Percentiles rank a stretch among this genome's conserved stretches.
Evolutionary conservation across 2,797 vertebrate genomes (phyloP).

Genomic region (Amazona finschi): DNA sequence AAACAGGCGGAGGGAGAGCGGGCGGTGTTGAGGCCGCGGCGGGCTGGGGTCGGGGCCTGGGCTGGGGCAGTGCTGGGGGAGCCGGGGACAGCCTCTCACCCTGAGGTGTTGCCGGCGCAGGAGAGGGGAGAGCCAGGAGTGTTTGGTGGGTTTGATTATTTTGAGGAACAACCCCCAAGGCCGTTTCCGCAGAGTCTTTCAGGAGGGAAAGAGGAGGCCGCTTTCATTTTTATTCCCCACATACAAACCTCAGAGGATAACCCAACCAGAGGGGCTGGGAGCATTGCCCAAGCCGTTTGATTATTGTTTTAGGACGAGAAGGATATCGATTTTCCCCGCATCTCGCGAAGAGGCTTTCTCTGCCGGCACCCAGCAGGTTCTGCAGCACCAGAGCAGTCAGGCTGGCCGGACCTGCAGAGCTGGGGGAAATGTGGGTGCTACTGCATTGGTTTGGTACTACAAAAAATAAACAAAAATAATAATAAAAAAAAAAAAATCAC

Average conservation of each 20-base stretch:
- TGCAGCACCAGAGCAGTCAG: neutral
- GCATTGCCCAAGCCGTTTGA: neutral
- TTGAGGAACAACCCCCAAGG: neutral
- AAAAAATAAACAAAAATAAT: neutral
- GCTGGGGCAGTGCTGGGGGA: neutral
- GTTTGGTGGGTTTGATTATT: neutral
- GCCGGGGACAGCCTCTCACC: neutral
- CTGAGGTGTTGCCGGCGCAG: neutral
- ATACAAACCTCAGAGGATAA: neutral
- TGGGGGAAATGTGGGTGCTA: neutral
- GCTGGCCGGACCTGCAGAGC: neutral
- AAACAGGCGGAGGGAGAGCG: neutral
- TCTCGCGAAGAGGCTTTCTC: neutral
- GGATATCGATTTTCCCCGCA: neutral
- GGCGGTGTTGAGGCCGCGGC: neutral
- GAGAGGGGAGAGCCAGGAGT: neutral
- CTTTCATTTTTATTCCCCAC: neutral
- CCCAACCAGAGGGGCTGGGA: neutral
- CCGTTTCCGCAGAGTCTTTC: neutral
- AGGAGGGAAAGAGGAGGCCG: neutral
- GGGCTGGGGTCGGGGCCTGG: neutral
- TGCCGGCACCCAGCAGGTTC: neutral
- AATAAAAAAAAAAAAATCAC: too few relatives aligned
- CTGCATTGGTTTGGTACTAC: neutral
- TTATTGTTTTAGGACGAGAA: neutral